Conservation (phyloP, 2,113 vertebrate genomes). For the Agelaius phoeniceus region DNA sequence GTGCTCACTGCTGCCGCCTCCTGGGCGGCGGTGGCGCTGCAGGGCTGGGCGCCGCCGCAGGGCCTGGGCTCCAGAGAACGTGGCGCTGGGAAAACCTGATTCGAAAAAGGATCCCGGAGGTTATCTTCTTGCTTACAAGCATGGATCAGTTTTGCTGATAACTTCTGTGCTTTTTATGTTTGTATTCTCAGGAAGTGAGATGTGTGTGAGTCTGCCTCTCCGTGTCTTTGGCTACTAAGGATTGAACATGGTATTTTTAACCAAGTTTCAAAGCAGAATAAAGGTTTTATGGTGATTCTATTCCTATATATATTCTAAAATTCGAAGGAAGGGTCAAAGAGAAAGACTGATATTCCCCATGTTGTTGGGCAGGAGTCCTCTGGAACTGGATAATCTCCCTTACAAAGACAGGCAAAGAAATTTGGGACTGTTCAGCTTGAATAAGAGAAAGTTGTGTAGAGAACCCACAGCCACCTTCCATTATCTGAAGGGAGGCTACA, state of each 20-base stretch:
- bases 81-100: neutral
- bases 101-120: fast-evolving
- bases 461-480: neutral
- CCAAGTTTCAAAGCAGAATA: neutral
- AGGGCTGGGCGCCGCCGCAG: neutral
- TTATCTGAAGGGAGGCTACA: neutral
- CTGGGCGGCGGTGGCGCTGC: neutral
- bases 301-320: neutral
- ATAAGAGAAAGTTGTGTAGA: neutral
- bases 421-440: neutral
- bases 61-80: neutral
- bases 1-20: neutral
- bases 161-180: neutral
- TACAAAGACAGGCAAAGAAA: neutral
- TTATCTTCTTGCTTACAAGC: neutral
- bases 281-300: neutral
- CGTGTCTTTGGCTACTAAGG: neutral
- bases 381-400: neutral
- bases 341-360: neutral
- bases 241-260: neutral
- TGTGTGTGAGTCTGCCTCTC: neutral
- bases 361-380: neutral
- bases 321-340: neutral
- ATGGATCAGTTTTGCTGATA: neutral
- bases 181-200: neutral